phyloP scores from a whole-genome alignment of 1,140 invertebrate species.

The Bombus waltoni region DNA sequence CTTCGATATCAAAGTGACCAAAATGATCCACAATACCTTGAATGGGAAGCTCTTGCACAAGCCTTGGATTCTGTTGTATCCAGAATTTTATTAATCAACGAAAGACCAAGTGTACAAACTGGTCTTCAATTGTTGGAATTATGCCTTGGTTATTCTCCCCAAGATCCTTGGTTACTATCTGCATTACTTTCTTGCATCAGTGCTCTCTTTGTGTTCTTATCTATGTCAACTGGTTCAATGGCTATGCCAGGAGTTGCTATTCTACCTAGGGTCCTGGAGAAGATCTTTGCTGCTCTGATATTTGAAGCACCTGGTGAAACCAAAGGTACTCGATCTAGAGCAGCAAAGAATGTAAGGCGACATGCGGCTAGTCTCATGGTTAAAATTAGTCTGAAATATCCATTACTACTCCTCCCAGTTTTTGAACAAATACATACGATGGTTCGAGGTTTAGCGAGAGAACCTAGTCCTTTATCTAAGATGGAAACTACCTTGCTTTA shows the following conservation, averaged over 20 bases:
- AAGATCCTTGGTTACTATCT: constrained; percentile 90
- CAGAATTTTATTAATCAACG: constrained; percentile 86
- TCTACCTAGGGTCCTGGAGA: constrained; percentile 91
- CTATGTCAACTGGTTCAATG: constrained; percentile 91
- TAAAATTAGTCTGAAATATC: constrained; percentile 94
- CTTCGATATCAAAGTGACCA: constrained; percentile 78
- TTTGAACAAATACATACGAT: constrained; percentile 92
- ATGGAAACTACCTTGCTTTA: constrained; percentile 92
- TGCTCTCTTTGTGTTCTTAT: constrained; percentile 94
- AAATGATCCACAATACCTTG: constrained; percentile 87
- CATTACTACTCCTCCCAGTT: constrained; percentile 91
- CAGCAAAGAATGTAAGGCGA: constrained; percentile 92
- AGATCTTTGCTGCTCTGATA: constrained; percentile 92
- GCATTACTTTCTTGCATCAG: constrained; percentile 94
- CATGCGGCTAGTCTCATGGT: constrained; percentile 95
- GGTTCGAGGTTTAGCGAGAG: constrained; percentile 74
- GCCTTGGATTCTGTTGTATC: constrained; percentile 91
- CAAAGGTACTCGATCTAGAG: constrained; percentile 85
- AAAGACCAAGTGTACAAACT: constrained; percentile 86
- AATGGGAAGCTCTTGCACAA: constrained; percentile 93
- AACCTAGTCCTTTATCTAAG: constrained; percentile 88
- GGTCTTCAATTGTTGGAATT: constrained; percentile 89
- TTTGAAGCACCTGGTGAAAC: constrained; percentile 86
- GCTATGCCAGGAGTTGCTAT: constrained; percentile 88
- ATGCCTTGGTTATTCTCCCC: constrained; percentile 89